Evolutionary conservation across 2,888 invertebrate species (phyloP).

Genomic region (Ormyrus thymus): DNA sequence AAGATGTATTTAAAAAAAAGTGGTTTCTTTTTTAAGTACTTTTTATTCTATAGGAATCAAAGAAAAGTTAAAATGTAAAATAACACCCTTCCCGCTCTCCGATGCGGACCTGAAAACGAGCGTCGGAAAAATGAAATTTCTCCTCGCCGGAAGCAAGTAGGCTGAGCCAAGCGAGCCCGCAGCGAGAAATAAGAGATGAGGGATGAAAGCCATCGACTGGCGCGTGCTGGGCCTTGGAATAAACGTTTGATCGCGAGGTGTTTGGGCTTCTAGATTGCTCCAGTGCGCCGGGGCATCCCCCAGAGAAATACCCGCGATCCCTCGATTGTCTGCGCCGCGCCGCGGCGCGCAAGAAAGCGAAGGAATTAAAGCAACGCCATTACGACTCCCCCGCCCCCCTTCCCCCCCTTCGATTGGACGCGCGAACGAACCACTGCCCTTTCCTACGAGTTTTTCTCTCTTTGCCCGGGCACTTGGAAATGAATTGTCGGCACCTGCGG

Average conservation of each 20-base stretch:
- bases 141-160: not conserved
- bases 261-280: conserved; percentile 25
- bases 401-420: not conserved
- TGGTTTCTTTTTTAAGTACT: too few relatives aligned
- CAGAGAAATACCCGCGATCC: conserved; percentile 62
- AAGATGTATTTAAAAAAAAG: too few relatives aligned
- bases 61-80: too few relatives aligned
- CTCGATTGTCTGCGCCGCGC: conserved; percentile 59
- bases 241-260: conserved; percentile 34
- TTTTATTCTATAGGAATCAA: too few relatives aligned
- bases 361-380: conserved; percentile 59
- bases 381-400: conserved; percentile 41
- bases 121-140: not conserved
- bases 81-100: not conserved
- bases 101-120: not conserved
- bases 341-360: conserved; percentile 49
- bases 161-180: not conserved
- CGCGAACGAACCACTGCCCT: too few relatives aligned
- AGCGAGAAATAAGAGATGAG: conserved; percentile 12
- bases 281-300: conserved; percentile 46
- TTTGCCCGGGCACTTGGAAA: conserved; percentile 11
- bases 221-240: conserved; percentile 6
- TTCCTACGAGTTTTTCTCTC: not conserved
- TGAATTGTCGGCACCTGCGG: conserved; percentile 45
- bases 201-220: conserved; percentile 29